These are phyloP conservation scores for Neomicropteryx cornuta DNA, from an alignment of 1,140 invertebrate species.

Conservation along the genomic window DNA sequence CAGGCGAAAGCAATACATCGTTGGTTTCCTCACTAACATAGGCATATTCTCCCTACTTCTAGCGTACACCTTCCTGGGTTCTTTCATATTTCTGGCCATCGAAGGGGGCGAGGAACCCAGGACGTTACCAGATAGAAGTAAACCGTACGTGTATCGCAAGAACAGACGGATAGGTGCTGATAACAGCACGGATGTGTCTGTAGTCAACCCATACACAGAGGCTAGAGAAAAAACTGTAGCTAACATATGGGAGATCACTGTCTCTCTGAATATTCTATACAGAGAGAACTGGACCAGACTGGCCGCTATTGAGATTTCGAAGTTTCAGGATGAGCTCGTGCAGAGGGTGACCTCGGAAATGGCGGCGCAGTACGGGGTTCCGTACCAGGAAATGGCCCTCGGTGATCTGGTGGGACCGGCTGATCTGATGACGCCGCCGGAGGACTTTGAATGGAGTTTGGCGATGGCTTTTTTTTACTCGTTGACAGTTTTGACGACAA, in stretches of 20 bases:
- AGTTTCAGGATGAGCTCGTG: constrained; percentile 70
- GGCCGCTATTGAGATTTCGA: constrained; percentile 37
- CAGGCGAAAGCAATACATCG: constrained; percentile 39
- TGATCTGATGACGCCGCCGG: constrained; percentile 29
- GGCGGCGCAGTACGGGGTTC: constrained; percentile 36
- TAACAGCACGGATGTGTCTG: constrained; percentile 22
- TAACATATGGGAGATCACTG: constrained; percentile 92
- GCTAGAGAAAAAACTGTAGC: constrained; percentile 66
- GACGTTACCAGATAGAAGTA: constrained; percentile 31
- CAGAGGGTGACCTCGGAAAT: constrained; percentile 69
- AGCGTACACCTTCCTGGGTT: constrained; percentile 81
- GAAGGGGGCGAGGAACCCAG: constrained; percentile 51
- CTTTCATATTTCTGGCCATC: constrained; percentile 85
- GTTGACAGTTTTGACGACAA: constrained; percentile 89
- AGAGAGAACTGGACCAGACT: constrained; percentile 86
- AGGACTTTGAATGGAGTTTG: constrained; percentile 79
- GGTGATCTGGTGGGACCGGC: constrained; percentile 27
- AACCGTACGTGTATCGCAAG: constrained; percentile 21
- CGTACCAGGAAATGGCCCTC: constrained; percentile 38
- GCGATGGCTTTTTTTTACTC: constrained; percentile 92
- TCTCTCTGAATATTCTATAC: constrained; percentile 86
- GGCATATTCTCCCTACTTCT: constrained; percentile 80
- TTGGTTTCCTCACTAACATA: constrained; percentile 71
- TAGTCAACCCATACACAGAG: constrained; percentile 39
- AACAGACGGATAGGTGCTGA: constrained; percentile 23